Conservation (phyloP, 2,888 invertebrate species). For the Chloroclysta siterata region DNA sequence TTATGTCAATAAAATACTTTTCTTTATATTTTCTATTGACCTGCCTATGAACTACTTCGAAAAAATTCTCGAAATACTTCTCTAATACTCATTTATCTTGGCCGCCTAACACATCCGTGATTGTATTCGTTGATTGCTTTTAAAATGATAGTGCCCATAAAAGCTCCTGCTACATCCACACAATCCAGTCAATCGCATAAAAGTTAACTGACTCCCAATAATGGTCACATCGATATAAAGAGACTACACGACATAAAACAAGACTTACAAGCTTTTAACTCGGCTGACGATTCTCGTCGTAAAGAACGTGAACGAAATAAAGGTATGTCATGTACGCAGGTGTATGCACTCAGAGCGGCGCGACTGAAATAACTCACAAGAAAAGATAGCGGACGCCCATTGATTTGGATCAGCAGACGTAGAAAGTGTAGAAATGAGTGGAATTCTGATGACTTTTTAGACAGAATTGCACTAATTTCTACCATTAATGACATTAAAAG, state of each 20-base stretch:
- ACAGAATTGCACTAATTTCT: too few species aligned
- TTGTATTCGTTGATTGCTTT: constrained; percentile 28
- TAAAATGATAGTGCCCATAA: constrained; percentile 26
- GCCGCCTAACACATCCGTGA: constrained; percentile 5
- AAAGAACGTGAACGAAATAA: constrained; percentile 51
- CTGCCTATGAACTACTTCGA: too few species aligned
- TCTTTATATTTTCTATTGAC: too few species aligned
- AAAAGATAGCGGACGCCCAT: constrained; percentile 13
- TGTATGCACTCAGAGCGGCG: constrained; percentile 18
- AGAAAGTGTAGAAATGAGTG: constrained; percentile 9
- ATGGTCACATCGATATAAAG: constrained; percentile 33
- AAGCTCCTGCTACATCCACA: constrained; percentile 16
- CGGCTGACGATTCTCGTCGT: constrained; percentile 41
- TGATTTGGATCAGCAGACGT: constrained; percentile 15
- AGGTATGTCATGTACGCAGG: constrained; percentile 57
- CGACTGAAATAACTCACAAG: constrained; percentile 9
- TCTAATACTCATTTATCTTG: background rate
- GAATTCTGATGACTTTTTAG: too few species aligned
- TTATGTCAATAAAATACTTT: too few species aligned
- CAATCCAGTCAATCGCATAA: constrained; percentile 34
- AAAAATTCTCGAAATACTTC: too few species aligned
- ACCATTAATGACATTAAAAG: too few species aligned
- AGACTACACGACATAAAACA: constrained; percentile 38
- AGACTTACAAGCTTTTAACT: constrained; percentile 42
- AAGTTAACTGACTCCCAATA: constrained; percentile 33